Evolutionary conservation across 2,888 invertebrate species (phyloP).

Genomic region (Melieria crassipennis): DNA sequence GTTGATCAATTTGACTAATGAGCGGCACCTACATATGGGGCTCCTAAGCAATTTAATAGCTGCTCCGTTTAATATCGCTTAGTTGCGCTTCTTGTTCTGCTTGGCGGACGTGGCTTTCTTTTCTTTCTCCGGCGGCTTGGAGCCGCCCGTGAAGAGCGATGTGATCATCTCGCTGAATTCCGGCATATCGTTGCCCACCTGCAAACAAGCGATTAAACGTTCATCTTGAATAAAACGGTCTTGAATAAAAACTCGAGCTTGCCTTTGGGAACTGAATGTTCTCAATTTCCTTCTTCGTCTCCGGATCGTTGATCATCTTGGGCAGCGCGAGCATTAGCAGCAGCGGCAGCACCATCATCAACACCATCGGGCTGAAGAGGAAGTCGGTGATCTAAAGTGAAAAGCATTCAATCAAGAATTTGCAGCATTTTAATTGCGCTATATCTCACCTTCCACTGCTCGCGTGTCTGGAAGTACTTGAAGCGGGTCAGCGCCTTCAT

Average conservation of each 20-base stretch:
- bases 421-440: background rate
- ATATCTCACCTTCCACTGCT: constrained; percentile 82
- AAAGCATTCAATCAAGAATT: background rate
- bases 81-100: constrained; percentile 64
- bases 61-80: constrained; percentile 25
- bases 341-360: constrained; percentile 96
- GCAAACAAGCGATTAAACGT: constrained; percentile 64
- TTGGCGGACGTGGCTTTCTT: constrained; percentile 60
- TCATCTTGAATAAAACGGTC: background rate
- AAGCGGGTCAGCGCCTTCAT: constrained; percentile 84
- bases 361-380: constrained; percentile 95
- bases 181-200: constrained; percentile 86
- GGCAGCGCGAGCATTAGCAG: constrained; percentile 91
- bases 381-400: constrained; percentile 84
- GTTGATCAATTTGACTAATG: background rate
- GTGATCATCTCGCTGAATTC: constrained; percentile 97
- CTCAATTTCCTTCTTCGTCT: constrained; percentile 95
- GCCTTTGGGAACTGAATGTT: constrained; percentile 74
- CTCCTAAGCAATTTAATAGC: background rate
- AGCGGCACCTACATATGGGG: background rate
- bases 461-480: constrained; percentile 91
- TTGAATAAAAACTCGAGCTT: constrained; percentile 6
- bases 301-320: constrained; percentile 97
- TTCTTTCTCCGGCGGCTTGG: constrained; percentile 61
- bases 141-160: constrained; percentile 81